Evolutionary conservation across 2,113 vertebrate species (phyloP).

Genomic region (Caretta caretta): DNA sequence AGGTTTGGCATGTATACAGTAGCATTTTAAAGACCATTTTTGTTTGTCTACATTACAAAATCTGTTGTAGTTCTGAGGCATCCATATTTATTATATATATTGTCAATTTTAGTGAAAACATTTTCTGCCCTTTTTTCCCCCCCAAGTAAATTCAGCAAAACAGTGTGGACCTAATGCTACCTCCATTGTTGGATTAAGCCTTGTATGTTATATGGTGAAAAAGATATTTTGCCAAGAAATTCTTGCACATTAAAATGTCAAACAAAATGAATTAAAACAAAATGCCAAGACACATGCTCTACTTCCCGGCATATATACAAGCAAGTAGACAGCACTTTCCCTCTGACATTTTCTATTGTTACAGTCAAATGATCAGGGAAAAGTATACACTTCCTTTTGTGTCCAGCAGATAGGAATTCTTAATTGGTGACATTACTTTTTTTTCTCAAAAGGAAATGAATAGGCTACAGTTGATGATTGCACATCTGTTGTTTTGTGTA

Average conservation of each 20-base stretch:
- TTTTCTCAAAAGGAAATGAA: constrained; percentile 77
- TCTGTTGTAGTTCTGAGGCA: background rate
- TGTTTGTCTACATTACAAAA: background rate
- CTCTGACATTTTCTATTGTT: constrained; percentile 57
- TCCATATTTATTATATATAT: background rate
- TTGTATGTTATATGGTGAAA: background rate
- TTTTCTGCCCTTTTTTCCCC: background rate
- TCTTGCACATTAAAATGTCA: background rate
- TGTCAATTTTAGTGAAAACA: background rate
- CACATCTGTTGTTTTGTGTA: constrained; percentile 75
- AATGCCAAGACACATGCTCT: background rate
- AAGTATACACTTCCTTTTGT: constrained; percentile 72
- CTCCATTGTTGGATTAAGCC: background rate
- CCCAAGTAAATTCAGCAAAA: background rate
- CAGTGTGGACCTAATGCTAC: background rate
- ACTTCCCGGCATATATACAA: background rate
- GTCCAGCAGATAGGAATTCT: constrained; percentile 63
- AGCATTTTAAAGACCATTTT: background rate
- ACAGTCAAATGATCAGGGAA: constrained; percentile 32
- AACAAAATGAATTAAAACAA: background rate
- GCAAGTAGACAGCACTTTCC: constrained; percentile 3
- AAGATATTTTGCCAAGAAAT: background rate
- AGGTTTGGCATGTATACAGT: background rate
- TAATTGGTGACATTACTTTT: constrained; percentile 66
- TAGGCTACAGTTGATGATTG: constrained; percentile 64